phyloP scores from a whole-genome alignment of 2,113 vertebrate species.

The Pteropus alecto region DNA sequence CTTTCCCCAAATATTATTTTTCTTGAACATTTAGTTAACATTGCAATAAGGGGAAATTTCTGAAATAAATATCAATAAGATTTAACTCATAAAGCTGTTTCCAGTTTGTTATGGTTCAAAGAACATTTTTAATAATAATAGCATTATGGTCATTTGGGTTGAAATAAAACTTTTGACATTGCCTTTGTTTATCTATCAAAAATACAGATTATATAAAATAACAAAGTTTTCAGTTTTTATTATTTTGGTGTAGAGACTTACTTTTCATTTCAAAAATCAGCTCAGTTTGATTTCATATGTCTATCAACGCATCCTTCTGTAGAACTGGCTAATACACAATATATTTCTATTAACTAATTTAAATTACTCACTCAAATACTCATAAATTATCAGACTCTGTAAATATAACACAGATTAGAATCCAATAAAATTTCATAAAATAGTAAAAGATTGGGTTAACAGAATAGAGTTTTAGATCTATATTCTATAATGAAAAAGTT shows the following conservation, averaged over 20 bases:
- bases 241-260: not conserved
- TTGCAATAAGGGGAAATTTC: not conserved
- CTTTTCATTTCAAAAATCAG: not conserved
- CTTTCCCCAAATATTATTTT: not conserved
- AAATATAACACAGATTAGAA: not conserved
- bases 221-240: not conserved
- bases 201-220: not conserved
- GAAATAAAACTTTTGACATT: not conserved
- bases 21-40: not conserved
- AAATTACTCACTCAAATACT: not conserved
- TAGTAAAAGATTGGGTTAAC: rapidly evolving
- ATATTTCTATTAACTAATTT: not conserved
- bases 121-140: not conserved
- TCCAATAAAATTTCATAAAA: not conserved
- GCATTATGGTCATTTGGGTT: not conserved
- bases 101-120: not conserved
- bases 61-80: not conserved
- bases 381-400: not conserved
- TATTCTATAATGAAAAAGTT: not conserved
- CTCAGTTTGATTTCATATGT: not conserved
- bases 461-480: not conserved
- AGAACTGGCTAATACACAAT: not conserved
- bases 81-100: not conserved
- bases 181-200: not conserved
- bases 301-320: not conserved